Conservation (phyloP, 2,113 vertebrate species). For the Corvus cornix region DNA sequence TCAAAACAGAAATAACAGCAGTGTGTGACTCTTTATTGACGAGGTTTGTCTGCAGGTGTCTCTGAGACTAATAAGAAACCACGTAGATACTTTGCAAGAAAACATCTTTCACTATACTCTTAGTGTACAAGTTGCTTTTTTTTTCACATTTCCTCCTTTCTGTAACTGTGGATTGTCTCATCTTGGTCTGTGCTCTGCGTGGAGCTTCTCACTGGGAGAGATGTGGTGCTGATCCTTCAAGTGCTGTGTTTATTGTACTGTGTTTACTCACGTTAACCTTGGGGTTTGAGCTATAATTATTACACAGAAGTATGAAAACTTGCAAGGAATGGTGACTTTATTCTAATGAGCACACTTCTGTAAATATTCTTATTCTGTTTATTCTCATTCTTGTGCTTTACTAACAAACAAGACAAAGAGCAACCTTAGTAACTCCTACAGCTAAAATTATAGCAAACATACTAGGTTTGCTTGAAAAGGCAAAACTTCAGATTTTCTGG, state of each 20-base stretch:
- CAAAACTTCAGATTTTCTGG: neutral
- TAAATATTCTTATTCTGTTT: conserved; percentile 3
- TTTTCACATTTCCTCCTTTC: neutral
- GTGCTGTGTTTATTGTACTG: conserved; percentile 28
- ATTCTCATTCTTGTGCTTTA: conserved; percentile 21
- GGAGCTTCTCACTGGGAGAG: neutral
- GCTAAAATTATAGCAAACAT: neutral
- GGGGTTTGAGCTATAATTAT: conserved; percentile 53
- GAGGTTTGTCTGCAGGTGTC: neutral
- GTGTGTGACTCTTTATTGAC: neutral
- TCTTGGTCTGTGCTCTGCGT: neutral
- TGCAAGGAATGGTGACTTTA: neutral
- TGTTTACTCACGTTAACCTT: conserved; percentile 48
- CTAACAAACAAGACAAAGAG: conserved; percentile 15
- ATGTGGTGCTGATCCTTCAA: neutral
- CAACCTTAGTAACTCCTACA: neutral
- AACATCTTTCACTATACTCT: neutral
- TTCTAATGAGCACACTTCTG: conserved; percentile 37
- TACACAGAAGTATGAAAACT: conserved; percentile 39
- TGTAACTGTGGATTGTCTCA: neutral
- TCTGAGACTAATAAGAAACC: neutral
- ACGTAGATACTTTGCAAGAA: neutral
- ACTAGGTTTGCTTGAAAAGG: neutral
- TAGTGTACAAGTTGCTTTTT: neutral
- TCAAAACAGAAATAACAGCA: neutral